Evolutionary conservation across 53 echinoderm and acorn worm genomes (phyloP).

Genomic region (Pentamera pediparva): DNA sequence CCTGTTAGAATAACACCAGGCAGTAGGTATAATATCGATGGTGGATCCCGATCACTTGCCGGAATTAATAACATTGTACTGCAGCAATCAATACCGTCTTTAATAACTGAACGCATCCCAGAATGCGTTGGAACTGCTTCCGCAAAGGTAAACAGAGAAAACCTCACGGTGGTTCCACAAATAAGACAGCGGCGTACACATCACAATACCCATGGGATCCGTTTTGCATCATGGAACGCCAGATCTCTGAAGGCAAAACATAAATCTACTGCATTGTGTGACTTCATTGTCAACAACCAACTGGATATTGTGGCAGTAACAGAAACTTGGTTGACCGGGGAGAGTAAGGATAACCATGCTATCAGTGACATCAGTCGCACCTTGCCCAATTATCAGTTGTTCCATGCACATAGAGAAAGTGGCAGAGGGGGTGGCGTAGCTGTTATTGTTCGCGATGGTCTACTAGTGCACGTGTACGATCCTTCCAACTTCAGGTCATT

Average conservation of each 20-base stretch:
- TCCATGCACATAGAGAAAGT: slow-evolving; percentile 1
- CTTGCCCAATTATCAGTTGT: slow-evolving; percentile 17
- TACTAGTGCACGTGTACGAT: background rate
- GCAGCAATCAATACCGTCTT: too few relatives aligned
- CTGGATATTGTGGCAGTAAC: slow-evolving; percentile 3
- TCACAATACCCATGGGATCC: background rate
- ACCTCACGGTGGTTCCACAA: background rate
- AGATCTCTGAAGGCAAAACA: slow-evolving; percentile 45
- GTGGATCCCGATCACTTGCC: too few relatives aligned
- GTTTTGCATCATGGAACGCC: slow-evolving; percentile 43
- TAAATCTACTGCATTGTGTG: slow-evolving; percentile 26
- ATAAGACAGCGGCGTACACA: background rate
- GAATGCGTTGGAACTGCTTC: too few relatives aligned
- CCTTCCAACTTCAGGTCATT: background rate
- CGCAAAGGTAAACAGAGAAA: background rate
- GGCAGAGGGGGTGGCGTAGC: slow-evolving; percentile 6
- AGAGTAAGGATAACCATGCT: background rate
- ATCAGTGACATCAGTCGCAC: slow-evolving; percentile 1
- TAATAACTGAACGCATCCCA: too few relatives aligned
- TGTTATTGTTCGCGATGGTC: background rate
- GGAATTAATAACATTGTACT: too few relatives aligned
- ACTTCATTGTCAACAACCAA: slow-evolving; percentile 15
- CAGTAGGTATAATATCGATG: too few relatives aligned
- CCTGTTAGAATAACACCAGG: too few relatives aligned
- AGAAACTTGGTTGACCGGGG: slow-evolving; percentile 25